phyloP scores from a whole-genome alignment of 1,140 invertebrate genomes.

The Tetramorium simillimum region DNA sequence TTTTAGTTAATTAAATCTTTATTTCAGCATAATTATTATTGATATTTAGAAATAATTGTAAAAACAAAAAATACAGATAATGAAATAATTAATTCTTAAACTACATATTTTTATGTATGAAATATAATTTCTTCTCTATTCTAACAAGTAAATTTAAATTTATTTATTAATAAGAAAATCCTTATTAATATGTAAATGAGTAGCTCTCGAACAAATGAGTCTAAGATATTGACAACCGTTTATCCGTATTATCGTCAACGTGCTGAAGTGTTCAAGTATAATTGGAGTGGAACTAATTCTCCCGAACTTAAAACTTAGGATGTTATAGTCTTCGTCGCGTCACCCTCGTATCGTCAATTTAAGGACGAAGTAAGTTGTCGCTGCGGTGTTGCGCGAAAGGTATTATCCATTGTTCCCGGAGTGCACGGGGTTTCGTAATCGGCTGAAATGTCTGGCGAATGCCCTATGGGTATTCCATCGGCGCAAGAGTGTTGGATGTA shows the following conservation, averaged over 20 bases:
- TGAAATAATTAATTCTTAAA: neutral
- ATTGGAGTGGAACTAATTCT: neutral
- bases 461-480: slow-evolving; percentile 46
- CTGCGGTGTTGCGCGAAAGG: slow-evolving; percentile 2
- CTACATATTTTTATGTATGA: neutral
- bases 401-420: slow-evolving; percentile 57
- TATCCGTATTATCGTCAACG: neutral
- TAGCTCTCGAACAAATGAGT: neutral
- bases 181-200: neutral
- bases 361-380: slow-evolving; percentile 40
- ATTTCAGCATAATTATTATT: neutral
- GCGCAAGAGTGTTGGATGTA: slow-evolving; percentile 60
- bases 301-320: neutral
- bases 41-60: neutral
- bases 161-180: neutral
- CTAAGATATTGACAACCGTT: neutral
- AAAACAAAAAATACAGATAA: neutral
- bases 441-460: slow-evolving; percentile 63
- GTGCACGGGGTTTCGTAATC: slow-evolving; percentile 40
- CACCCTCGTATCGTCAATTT: neutral
- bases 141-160: neutral
- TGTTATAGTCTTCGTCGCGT: neutral
- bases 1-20: too few species aligned
- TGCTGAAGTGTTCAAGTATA: neutral
- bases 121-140: neutral